Base-by-base conservation (phyloP, 2,888 invertebrate species). In the Pedicia rivosa region DNA sequence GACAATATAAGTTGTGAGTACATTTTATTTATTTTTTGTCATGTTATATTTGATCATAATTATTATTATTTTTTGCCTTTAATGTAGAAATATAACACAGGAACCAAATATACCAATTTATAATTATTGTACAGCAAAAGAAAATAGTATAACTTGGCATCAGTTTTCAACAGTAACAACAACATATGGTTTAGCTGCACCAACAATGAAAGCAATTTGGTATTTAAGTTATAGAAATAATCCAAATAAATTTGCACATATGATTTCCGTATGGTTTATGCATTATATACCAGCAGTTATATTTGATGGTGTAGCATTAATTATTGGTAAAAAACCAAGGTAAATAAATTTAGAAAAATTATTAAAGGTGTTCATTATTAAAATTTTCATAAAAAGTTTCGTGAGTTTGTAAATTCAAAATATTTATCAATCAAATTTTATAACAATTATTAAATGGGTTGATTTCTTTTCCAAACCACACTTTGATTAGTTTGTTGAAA, bases 91-190 rank as follows among this genome's bases (percentile, higher is more conserved):
- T 35, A 45, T 43, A 36, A 43, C 46, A 25, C 36, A 44, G 22
- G 20, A 62, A 7, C 49, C 55, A 3, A 62, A 67, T 12, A 63
- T 71, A 17, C 76, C 82, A 0, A 75, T 94, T 42, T 90, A 84
- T 64, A 87, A 92, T 60, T 87, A 74, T 58, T 86, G 87, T 8
- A 82, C 90, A 0, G 83, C 87, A 0, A 70, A 72, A 4, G 75
- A 84, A 46, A 84, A 87, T 49, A 83, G 86, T 0, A 64, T 90
- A 35, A 78, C 73, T 1, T 92, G 88, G 84, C 74, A 72, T 0
- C 58, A 74, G 13, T 68, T 76, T 41, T 74, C 76, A 41, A 60
- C 65, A 0, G 50, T 66, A 41, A 73, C 72, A 31, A 56, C 63
- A n/a, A 67, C 65, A 40, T 63, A 72, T 42, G 74, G 74, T 1